Evolutionary conservation across 2,797 vertebrate species (phyloP).

Genomic region (Lacerta agilis): DNA sequence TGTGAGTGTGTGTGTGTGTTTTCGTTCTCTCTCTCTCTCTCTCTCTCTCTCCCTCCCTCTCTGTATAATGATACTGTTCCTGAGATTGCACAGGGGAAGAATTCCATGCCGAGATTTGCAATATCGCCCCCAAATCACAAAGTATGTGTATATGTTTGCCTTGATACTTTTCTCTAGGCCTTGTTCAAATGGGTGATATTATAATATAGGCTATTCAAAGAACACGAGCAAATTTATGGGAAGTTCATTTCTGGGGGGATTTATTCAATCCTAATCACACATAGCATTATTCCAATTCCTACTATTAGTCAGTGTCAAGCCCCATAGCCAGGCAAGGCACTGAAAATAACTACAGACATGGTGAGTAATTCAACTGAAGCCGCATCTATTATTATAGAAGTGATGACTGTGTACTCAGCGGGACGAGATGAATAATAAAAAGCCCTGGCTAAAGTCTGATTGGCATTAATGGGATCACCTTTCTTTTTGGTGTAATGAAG

Average conservation of each 20-base stretch:
- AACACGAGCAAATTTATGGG: slow-evolving; percentile 8
- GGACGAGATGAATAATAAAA: slow-evolving; percentile 3
- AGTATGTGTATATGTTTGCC: background rate
- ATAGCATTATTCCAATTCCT: slow-evolving; percentile 3
- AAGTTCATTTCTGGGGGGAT: background rate
- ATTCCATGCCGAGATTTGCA: background rate
- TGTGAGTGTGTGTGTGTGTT: no score
- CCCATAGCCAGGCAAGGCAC: background rate
- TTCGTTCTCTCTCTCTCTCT: no score
- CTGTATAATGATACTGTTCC: no score
- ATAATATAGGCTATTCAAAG: background rate
- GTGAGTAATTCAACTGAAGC: slow-evolving; percentile 8
- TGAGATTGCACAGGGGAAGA: no score
- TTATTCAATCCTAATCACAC: slow-evolving; percentile 9
- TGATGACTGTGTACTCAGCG: background rate
- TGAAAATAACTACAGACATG: background rate
- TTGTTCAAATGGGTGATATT: slow-evolving; percentile 8
- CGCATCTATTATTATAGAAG: background rate
- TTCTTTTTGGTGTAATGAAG: background rate
- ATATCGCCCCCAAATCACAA: background rate
- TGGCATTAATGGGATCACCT: background rate
- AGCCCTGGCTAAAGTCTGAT: background rate
- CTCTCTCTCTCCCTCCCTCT: no score
- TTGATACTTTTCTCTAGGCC: background rate
- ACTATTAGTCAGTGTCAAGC: slow-evolving; percentile 4